phyloP scores from a whole-genome alignment of 2,888 invertebrate species.

The Stegophylla sp. region DNA sequence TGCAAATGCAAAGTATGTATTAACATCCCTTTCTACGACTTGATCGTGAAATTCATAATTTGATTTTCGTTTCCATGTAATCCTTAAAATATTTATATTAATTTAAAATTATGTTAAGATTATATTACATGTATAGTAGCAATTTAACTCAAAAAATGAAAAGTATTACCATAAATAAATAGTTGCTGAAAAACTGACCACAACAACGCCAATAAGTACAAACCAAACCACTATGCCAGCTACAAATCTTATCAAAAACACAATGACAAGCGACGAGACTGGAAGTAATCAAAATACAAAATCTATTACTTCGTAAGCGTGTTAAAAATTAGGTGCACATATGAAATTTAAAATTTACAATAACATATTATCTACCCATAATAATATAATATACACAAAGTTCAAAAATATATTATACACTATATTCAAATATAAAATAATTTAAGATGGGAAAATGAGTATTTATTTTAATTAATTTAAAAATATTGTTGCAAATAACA shows the following conservation, averaged over 20 bases:
- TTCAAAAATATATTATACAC: too few relatives aligned
- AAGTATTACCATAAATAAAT: slow-evolving; percentile 70
- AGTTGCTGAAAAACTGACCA: slow-evolving; percentile 68
- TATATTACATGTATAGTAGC: neutral
- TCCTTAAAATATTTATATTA: slow-evolving; percentile 21
- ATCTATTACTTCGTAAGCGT: neutral
- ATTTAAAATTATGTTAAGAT: neutral
- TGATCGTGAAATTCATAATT: slow-evolving; percentile 62
- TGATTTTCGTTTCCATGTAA: slow-evolving; percentile 45
- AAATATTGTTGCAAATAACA: neutral
- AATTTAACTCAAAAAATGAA: neutral
- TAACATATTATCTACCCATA: too few relatives aligned
- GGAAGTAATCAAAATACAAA: slow-evolving; percentile 63
- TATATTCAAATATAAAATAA: too few relatives aligned
- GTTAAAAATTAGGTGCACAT: neutral
- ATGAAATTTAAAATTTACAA: neutral
- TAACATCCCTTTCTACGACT: slow-evolving; percentile 64
- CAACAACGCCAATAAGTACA: slow-evolving; percentile 68
- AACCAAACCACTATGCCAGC: slow-evolving; percentile 72
- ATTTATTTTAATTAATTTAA: neutral
- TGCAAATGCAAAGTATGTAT: slow-evolving; percentile 69
- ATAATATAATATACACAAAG: too few relatives aligned
- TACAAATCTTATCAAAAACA: slow-evolving; percentile 69
- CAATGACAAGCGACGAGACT: slow-evolving; percentile 69
- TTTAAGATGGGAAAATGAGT: too few relatives aligned